Evolutionary conservation across 2,888 invertebrate genomes (phyloP), one percentile per base, ranked within the genome.

Genomic region (Drosophila diplacantha): DNA sequence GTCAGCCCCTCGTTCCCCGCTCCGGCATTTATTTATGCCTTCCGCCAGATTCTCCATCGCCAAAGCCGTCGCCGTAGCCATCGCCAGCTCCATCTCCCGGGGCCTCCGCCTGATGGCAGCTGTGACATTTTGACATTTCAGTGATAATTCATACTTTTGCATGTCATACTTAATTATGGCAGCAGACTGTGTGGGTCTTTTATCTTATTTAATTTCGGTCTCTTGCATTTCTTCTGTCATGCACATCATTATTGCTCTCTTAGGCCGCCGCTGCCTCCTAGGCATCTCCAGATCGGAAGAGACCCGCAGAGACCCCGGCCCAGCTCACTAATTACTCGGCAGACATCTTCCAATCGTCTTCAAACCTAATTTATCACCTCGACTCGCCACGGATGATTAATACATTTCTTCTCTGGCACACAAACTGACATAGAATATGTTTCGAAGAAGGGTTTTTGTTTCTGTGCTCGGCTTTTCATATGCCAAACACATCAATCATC

Each of bases 121-220:
- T 79, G 79, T 81, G 81, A 83, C 75, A 82, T 81, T 85, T 84
- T 85, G 85, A 86, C 86, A 85, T 82, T 75, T 84, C 81, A 82
- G 85, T 85, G 86, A 85, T 85, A 85, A 86, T 86, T 85, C 86
- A 85, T 86, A 85, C 85, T 85, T 85, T 85, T 84, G 85, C 85
- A 80, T 85, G 86, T 85, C 86, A 85, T 80, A 84, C 84, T 84
- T 85, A 85, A 85, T 85, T 85, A 85, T 83, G 85, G 71, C 78
- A 81, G 75, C 81, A 81, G 79, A 71, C 77, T 80, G 80, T 77
- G 74, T 81, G 76, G 82, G 81, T 78, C 79, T 78, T 78, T 78
- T 78, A 78, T 78, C 78, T 79, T 81, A 81, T 78, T 78, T 81
- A 78, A 78, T 81, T 78, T 76, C 69, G 46, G 63, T 65, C 65